Base-by-base conservation (phyloP, 2,113 vertebrate species). In the Phylloscopus trochilus region DNA sequence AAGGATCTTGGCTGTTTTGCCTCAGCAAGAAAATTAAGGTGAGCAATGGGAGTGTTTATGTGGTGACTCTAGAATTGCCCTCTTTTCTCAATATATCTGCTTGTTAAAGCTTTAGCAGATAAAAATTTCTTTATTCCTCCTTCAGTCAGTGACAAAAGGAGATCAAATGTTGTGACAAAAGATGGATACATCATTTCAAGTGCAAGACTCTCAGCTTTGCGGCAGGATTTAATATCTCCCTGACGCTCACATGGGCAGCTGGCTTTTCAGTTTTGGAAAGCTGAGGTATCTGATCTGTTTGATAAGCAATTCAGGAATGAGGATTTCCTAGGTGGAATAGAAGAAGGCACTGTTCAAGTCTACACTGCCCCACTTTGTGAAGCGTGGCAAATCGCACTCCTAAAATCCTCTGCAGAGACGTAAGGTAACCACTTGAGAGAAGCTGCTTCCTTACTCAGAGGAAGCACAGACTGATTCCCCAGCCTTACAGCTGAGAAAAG, bases 301-400 rank as follows among this genome's bases (percentile, higher is more conserved):
- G 5, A 41, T 35, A 83, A 83, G 22, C 10, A 83, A 27, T 31
- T 84, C n/a, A 68, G 39, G 39, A 82, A 66, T 43, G 21, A 82
- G 18, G 26, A 72, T 79, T 81, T 72, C 30, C 41, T 59, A 19
- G 8, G 7, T 37, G 20, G 60, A 31, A 24, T 41, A 55, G 68
- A 83, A 30, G 22, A 39, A 91, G 19, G 10, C 22, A 30, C 14
- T 52, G 17, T 82, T 58, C 66, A 82, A 87, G 12, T 33, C 31
- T 19, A 2, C n/a, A 30, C 28, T 69, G 47, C 28, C 31, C 41
- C 21, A 27, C 46, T 82, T 68, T 26, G 10, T 53, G 55, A 91
- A 90, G 20, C 9, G 33, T 6, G 20, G 35, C 12, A 73, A 89
- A 83, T 46, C 0, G 0, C 4, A 0, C 53, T 76, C 20, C 15